A percentile compares a stretch with the other conserved stretches of the same genome.
Evolutionary conservation across 2,888 invertebrate species (phyloP).

Genomic region (Psococerastis gibbosa): DNA sequence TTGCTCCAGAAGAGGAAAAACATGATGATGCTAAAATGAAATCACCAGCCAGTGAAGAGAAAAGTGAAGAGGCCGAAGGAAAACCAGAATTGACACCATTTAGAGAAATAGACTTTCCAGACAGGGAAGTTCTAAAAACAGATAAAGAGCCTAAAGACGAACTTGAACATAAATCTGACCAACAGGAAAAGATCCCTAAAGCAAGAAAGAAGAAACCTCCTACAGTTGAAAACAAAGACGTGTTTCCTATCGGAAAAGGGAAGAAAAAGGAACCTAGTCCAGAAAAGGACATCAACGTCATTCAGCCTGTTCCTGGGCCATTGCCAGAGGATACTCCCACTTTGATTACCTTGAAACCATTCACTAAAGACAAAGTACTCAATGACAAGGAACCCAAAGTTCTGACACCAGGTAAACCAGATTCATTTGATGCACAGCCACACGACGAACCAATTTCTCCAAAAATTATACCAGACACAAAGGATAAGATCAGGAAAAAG

Average conservation of each 20-base stretch:
- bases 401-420: conserved; percentile 15
- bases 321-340: conserved; percentile 24
- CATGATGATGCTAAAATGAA: conserved; percentile 9
- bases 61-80: not conserved
- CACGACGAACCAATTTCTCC: conserved; percentile 23
- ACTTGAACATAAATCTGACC: conserved; percentile 13
- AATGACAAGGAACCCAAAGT: conserved; percentile 21
- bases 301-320: conserved; percentile 13
- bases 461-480: conserved; percentile 19
- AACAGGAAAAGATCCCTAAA: conserved; percentile 19
- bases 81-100: not conserved
- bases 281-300: conserved; percentile 20
- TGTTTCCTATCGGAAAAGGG: conserved; percentile 18
- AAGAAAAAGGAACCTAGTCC: conserved; percentile 21
- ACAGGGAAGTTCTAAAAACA: conserved; percentile 25
- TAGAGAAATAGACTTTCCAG: conserved; percentile 23
- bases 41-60: conserved; percentile 16
- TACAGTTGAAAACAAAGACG: conserved; percentile 20
- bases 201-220: conserved; percentile 21
- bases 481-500: conserved; percentile 16
- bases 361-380: conserved; percentile 18
- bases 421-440: conserved; percentile 16
- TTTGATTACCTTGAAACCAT: conserved; percentile 21
- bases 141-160: conserved; percentile 24
- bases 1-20: too few relatives aligned